Conservation (phyloP, 2,113 vertebrate species). For the Todiramphus chloris region DNA sequence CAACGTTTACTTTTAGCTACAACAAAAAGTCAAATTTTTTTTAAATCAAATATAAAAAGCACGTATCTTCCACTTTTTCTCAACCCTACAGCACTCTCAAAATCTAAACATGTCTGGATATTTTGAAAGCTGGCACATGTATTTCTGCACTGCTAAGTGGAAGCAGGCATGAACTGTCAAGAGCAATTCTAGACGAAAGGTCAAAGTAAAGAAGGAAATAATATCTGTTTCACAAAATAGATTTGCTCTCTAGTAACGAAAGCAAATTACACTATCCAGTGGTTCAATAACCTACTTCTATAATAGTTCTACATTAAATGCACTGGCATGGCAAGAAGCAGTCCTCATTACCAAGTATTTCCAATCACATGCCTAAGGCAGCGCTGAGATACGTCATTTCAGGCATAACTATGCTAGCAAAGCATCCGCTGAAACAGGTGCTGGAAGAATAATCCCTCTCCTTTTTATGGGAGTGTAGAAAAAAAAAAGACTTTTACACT, state of each 20-base stretch:
- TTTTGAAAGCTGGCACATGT: not conserved
- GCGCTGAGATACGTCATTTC: not conserved
- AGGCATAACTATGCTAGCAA: not conserved
- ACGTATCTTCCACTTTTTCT: not conserved
- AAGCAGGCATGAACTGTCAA: constrained; percentile 48
- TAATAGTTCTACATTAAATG: not conserved
- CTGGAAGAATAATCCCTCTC: constrained; percentile 10
- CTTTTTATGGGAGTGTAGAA: constrained; percentile 5
- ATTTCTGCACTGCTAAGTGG: constrained; percentile 5
- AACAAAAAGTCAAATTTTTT: not conserved
- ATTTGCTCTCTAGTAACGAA: constrained; percentile 11
- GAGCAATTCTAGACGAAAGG: constrained; percentile 36
- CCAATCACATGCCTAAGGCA: constrained; percentile 34
- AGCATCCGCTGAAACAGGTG: constrained; percentile 31
- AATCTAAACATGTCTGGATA: not conserved
- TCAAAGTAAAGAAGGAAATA: constrained; percentile 8
- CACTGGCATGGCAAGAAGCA: not conserved
- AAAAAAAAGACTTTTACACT: not conserved
- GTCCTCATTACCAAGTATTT: not conserved
- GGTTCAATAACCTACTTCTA: not conserved
- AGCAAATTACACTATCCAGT: not conserved
- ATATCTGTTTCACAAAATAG: not conserved
- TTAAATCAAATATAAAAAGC: not conserved
- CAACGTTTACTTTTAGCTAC: not conserved
- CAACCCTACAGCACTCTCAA: not conserved